Evolutionary conservation across 2,888 invertebrate genomes (phyloP).

Genomic region (Cenopis cana): DNA sequence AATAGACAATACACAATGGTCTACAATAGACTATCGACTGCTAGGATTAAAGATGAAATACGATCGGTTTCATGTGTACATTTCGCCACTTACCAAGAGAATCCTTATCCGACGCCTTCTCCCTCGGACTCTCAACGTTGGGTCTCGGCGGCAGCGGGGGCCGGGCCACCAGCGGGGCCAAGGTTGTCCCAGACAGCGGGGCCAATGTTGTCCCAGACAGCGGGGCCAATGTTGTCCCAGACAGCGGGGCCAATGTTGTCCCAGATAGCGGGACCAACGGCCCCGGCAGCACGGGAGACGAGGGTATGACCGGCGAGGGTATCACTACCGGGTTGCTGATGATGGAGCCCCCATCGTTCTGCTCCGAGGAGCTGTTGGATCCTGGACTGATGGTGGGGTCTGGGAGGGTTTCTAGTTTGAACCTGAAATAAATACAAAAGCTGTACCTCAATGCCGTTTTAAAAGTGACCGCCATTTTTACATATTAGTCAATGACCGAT

Average conservation of each 20-base stretch:
- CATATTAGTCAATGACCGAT: background rate
- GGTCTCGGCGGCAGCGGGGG: conserved; percentile 74
- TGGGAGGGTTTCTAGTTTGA: conserved; percentile 71
- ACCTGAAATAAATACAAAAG: conserved; percentile 57
- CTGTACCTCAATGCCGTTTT: too few relatives aligned
- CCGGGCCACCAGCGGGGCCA: conserved; percentile 66
- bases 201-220: conserved; percentile 17
- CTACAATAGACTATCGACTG: too few relatives aligned
- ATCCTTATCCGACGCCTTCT: conserved; percentile 67
- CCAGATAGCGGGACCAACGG: conserved; percentile 27
- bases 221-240: conserved; percentile 46
- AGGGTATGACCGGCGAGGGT: conserved; percentile 51
- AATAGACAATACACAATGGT: too few relatives aligned
- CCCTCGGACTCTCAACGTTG: conserved; percentile 67
- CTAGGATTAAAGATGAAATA: too few relatives aligned
- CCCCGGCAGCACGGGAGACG: conserved; percentile 49
- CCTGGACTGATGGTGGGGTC: conserved; percentile 79
- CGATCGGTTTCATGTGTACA: too few relatives aligned
- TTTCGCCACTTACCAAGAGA: conserved; percentile 63
- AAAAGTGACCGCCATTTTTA: background rate
- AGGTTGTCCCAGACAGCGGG: background rate
- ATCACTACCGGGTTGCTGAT: conserved; percentile 60
- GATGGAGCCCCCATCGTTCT: conserved; percentile 77
- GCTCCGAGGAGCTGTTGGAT: conserved; percentile 81
- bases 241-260: conserved; percentile 54